Conservation (phyloP, 2,888 invertebrate genomes). For the Penaeus monodon region DNA sequence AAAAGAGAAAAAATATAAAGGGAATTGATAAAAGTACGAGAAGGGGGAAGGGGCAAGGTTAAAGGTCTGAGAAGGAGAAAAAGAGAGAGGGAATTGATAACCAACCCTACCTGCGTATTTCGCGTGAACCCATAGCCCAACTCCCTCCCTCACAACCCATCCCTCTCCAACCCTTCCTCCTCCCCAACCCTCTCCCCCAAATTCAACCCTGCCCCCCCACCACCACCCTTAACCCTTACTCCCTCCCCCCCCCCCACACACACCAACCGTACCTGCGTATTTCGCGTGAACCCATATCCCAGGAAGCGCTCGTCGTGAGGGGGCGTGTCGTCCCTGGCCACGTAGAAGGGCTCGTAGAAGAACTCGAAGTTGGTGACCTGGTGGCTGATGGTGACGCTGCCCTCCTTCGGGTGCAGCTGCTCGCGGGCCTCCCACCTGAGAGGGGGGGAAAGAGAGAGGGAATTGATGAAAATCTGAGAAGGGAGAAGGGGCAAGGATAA, state of each 20-base stretch:
- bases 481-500: too few species aligned
- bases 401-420: constrained; percentile 16
- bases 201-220: neutral
- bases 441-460: constrained; percentile 3
- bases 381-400: constrained; percentile 69
- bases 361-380: constrained; percentile 83
- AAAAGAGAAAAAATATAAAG: too few species aligned
- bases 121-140: too few species aligned
- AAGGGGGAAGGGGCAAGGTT: too few species aligned
- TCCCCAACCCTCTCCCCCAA: neutral
- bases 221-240: neutral
- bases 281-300: constrained; percentile 92
- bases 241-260: neutral
- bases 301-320: constrained; percentile 89
- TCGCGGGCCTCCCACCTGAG: constrained; percentile 60
- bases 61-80: too few species aligned
- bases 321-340: constrained; percentile 84
- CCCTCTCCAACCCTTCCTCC: neutral
- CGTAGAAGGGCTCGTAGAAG: constrained; percentile 92
- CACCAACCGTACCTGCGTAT: constrained; percentile 80
- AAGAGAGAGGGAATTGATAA: too few species aligned
- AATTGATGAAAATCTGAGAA: neutral
- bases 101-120: too few species aligned
- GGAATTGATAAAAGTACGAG: too few species aligned
- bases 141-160: too few species aligned